phyloP scores from a whole-genome alignment of 2,113 vertebrate genomes.

The Myiozetetes cayanensis region DNA sequence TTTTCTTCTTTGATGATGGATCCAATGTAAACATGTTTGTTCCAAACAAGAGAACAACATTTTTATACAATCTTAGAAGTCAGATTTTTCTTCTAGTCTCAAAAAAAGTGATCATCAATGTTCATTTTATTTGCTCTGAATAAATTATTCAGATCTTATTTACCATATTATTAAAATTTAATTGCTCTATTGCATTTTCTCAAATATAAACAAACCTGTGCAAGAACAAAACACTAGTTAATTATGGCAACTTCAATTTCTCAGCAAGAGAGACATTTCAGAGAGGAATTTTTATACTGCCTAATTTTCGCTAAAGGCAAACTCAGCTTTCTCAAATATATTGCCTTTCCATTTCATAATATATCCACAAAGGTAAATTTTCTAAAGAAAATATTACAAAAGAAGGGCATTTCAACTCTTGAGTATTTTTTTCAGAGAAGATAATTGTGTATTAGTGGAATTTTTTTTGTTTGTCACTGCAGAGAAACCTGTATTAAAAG shows the following conservation, averaged over 20 bases:
- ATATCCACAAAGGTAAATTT: conserved; percentile 8
- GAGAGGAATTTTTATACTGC: conserved; percentile 22
- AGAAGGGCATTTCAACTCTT: not conserved
- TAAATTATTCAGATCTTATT: conserved; percentile 77
- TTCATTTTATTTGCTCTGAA: conserved; percentile 65
- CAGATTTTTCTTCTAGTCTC: not conserved
- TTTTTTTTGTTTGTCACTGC: not conserved
- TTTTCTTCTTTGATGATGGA: not conserved
- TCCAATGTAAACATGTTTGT: not conserved
- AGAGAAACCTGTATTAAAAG: not conserved
- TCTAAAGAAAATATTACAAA: not conserved
- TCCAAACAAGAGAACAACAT: not conserved
- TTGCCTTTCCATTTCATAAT: not conserved
- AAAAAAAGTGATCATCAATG: conserved; percentile 25
- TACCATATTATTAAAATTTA: conserved; percentile 78
- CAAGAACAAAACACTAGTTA: conserved; percentile 39
- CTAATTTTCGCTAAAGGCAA: conserved; percentile 16
- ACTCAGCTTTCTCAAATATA: conserved; percentile 19
- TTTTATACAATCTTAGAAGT: not conserved
- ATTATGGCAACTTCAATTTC: conserved; percentile 17
- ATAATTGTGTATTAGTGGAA: not conserved
- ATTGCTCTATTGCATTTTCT: conserved; percentile 69
- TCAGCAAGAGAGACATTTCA: conserved; percentile 45
- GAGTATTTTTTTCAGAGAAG: not conserved
- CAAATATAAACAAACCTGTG: conserved; percentile 61